Conservation (phyloP, 2,888 invertebrate genomes). For the Cartodere bifasciata region DNA sequence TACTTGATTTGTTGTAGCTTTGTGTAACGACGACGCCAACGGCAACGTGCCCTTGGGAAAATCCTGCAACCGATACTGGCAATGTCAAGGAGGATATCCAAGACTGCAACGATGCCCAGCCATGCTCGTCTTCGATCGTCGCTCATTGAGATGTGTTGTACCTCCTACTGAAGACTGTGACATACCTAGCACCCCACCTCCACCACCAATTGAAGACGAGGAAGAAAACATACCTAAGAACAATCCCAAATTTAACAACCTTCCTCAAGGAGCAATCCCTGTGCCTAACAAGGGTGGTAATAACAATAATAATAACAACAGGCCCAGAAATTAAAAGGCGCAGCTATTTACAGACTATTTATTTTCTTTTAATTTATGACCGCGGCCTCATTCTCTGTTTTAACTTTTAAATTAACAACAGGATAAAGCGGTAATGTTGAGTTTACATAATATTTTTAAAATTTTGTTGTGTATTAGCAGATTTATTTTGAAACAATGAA, state of each 20-base stretch:
- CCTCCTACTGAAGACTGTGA: slow-evolving; percentile 86
- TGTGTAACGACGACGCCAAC: slow-evolving; percentile 83
- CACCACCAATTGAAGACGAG: slow-evolving; percentile 45
- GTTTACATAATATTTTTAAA: too few species aligned
- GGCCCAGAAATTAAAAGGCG: slow-evolving; percentile 14
- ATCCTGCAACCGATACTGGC: slow-evolving; percentile 90
- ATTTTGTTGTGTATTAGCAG: too few species aligned
- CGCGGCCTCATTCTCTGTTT: too few species aligned
- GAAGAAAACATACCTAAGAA: slow-evolving; percentile 29
- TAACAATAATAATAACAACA: too few species aligned
- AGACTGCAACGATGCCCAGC: slow-evolving; percentile 82
- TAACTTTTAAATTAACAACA: too few species aligned
- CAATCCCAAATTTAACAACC: slow-evolving; percentile 27
- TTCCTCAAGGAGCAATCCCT: slow-evolving; percentile 34
- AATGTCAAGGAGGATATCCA: slow-evolving; percentile 87
- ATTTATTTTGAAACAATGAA: too few species aligned
- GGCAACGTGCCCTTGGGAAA: slow-evolving; percentile 85
- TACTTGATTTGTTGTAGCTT: slow-evolving; percentile 44
- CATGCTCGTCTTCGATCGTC: slow-evolving; percentile 75
- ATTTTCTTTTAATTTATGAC: too few species aligned
- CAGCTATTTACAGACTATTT: too few species aligned
- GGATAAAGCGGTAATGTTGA: too few species aligned
- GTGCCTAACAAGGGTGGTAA: slow-evolving; percentile 29
- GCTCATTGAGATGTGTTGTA: slow-evolving; percentile 72
- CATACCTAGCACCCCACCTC: slow-evolving; percentile 62